Evolutionary conservation across 2,113 vertebrate genomes (phyloP).

Genomic region (Aphelocoma coerulescens): DNA sequence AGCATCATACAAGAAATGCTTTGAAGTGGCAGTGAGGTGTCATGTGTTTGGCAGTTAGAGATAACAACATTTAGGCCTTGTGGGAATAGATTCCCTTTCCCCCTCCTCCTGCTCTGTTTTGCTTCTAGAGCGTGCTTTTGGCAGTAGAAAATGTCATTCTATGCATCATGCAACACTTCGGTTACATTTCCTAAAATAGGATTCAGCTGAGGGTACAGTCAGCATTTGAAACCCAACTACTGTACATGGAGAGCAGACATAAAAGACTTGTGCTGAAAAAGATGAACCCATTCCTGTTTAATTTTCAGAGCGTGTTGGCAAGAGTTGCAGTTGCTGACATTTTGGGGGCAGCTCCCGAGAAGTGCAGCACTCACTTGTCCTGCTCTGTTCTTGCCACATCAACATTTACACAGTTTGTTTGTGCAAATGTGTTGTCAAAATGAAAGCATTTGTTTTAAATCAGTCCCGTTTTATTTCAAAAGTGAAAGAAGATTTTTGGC

Average conservation of each 20-base stretch:
- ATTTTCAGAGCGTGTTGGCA: background rate
- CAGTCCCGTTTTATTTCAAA: constrained; percentile 55
- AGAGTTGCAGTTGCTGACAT: constrained; percentile 1
- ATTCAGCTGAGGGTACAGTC: background rate
- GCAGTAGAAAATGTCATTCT: constrained; percentile 39
- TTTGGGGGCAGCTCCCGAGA: constrained; percentile 26
- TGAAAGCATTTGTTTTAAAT: constrained; percentile 65
- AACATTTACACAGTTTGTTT: constrained; percentile 67
- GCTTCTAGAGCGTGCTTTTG: constrained; percentile 52
- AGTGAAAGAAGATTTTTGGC: constrained; percentile 37
- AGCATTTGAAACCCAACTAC: constrained; percentile 6
- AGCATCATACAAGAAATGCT: constrained; percentile 21
- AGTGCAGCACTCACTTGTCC: background rate
- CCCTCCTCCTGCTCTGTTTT: constrained; percentile 2
- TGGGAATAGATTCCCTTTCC: background rate
- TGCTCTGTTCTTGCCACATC: constrained; percentile 49
- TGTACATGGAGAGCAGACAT: background rate
- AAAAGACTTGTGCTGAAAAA: background rate
- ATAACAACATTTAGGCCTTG: constrained; percentile 12
- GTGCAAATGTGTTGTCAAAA: constrained; percentile 64
- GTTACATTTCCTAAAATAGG: constrained; percentile 3
- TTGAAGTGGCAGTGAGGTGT: constrained; percentile 37
- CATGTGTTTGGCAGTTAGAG: constrained; percentile 16
- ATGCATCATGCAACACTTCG: constrained; percentile 6
- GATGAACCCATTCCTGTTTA: background rate